A percentile compares a stretch with the other conserved stretches of the same genome.
Evolutionary conservation across 2,888 invertebrate species (phyloP).

Genomic region (Protodeltote pygarga): DNA sequence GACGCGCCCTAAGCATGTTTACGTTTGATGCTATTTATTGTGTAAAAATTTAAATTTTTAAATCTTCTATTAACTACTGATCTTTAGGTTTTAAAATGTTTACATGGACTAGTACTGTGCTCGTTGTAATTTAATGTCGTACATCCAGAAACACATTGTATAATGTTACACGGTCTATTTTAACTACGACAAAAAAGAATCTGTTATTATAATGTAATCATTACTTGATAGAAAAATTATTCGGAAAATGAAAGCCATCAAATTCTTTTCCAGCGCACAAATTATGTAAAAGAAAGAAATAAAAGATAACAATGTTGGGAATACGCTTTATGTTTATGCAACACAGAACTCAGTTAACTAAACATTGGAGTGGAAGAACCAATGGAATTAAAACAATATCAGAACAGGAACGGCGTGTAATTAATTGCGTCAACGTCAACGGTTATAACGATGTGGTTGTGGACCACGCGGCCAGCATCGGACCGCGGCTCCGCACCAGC

Average conservation of each 20-base stretch:
- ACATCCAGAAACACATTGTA: too few relatives aligned
- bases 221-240: slow-evolving; percentile 6
- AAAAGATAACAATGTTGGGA: slow-evolving; percentile 5
- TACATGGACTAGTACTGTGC: too few relatives aligned
- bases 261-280: slow-evolving; percentile 10
- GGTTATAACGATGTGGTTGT: slow-evolving; percentile 42
- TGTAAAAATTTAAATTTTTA: too few relatives aligned
- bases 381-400: slow-evolving; percentile 18
- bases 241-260: slow-evolving; percentile 9
- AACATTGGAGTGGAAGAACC: neutral
- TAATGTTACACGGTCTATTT: too few relatives aligned
- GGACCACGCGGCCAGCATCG: slow-evolving; percentile 9
- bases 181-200: neutral
- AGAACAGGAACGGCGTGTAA: slow-evolving; percentile 3
- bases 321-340: slow-evolving; percentile 1
- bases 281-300: slow-evolving; percentile 15
- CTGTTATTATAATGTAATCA: slow-evolving; percentile 1
- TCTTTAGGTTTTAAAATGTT: too few relatives aligned
- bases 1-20: too few relatives aligned
- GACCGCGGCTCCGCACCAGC: neutral
- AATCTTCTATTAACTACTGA: too few relatives aligned
- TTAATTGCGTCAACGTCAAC: slow-evolving; percentile 19
- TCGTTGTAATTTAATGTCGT: too few relatives aligned
- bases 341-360: neutral
- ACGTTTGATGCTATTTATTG: too few relatives aligned